A percentile compares a stretch with the other conserved stretches of the same genome.
These are phyloP conservation scores for Lasius platythorax DNA, from an alignment of 2,888 invertebrate genomes.

Conservation along the genomic window DNA sequence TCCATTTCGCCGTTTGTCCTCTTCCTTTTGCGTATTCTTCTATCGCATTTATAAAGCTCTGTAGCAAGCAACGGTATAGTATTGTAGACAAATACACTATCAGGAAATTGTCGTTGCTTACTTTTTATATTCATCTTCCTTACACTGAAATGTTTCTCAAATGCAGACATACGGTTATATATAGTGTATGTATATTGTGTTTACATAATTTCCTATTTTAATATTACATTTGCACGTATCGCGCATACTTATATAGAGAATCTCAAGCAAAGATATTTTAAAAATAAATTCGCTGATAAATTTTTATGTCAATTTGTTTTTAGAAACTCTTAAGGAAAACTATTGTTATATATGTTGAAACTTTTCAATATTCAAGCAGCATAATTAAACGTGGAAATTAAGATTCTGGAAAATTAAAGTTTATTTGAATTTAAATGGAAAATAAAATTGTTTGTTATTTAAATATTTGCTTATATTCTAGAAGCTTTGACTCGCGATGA, in stretches of 20 bases:
- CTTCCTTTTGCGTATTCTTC: not conserved
- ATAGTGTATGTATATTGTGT: not conserved
- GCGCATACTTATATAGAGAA: not conserved
- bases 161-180: not conserved
- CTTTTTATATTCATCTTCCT: not conserved
- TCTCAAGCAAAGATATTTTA: conserved; percentile 24
- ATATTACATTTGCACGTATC: not conserved
- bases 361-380: conserved; percentile 15
- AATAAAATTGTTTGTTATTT: conserved; percentile 10
- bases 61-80: not conserved
- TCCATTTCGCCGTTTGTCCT: conserved; percentile 21
- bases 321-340: conserved; percentile 3
- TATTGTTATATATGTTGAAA: conserved; percentile 12
- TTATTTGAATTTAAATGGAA: conserved; percentile 22
- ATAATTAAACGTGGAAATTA: conserved; percentile 27
- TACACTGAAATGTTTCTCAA: not conserved
- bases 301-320: not conserved
- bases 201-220: not conserved
- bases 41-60: not conserved
- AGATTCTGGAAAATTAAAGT: not conserved
- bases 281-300: conserved; percentile 7
- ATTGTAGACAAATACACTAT: not conserved
- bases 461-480: not conserved
- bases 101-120: not conserved
- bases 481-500: not conserved